A percentile compares a stretch with the other conserved stretches of the same genome.
These are phyloP conservation scores for Hemitrygon akajei DNA, from an alignment of 2,797 vertebrate species.

Conservation along the genomic window DNA sequence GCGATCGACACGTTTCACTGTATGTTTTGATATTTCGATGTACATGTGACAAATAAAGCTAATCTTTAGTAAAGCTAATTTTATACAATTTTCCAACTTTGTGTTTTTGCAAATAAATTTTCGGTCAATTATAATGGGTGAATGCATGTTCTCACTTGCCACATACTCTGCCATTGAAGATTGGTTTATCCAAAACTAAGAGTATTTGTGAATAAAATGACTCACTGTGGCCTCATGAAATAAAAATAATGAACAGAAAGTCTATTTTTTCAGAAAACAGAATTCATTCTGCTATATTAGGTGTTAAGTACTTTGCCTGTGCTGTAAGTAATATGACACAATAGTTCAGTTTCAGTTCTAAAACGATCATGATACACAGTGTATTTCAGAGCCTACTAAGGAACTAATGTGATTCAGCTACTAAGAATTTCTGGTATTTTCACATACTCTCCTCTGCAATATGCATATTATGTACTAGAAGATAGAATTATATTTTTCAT, in stretches of 20 bases:
- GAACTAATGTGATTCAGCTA: background rate
- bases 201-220: background rate
- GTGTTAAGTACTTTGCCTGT: background rate
- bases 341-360: constrained; percentile 6
- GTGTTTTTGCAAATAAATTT: too few relatives aligned
- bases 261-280: background rate
- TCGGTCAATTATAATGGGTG: too few relatives aligned
- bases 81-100: too few relatives aligned
- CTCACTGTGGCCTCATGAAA: background rate
- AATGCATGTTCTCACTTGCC: background rate
- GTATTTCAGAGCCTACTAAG: background rate
- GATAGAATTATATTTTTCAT: background rate
- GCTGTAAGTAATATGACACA: background rate
- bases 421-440: background rate
- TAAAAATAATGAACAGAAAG: background rate
- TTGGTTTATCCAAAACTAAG: background rate
- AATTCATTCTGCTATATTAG: background rate
- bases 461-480: background rate
- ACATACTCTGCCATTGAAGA: background rate
- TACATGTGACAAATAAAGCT: too few relatives aligned
- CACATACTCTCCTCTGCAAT: background rate
- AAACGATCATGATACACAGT: background rate
- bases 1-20: too few relatives aligned
- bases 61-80: too few relatives aligned
- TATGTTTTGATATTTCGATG: too few relatives aligned